Conservation (phyloP, 2,113 vertebrate species). For the Colistium nudipinnis region DNA sequence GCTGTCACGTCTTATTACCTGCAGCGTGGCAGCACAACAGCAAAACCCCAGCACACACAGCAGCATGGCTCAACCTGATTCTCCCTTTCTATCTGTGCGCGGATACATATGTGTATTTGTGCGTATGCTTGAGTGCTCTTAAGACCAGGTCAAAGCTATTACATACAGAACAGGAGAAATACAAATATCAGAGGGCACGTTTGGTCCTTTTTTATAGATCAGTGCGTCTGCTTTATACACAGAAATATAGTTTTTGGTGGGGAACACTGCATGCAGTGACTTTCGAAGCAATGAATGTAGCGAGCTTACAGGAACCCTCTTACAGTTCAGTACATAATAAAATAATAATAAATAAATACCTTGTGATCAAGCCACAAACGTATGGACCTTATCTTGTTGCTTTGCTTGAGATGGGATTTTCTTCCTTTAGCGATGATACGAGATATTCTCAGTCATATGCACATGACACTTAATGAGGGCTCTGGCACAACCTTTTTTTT, state of each 20-base stretch:
- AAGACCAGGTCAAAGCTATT: not conserved
- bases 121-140: not conserved
- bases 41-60: conserved; percentile 11
- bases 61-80: conserved; percentile 5
- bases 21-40: conserved; percentile 1
- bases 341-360: not conserved
- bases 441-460: not conserved
- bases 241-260: not conserved
- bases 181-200: not conserved
- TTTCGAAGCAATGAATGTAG: too few species aligned
- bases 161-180: not conserved
- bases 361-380: not conserved
- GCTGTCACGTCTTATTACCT: conserved; percentile 59
- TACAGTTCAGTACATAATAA: too few species aligned
- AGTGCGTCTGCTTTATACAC: not conserved
- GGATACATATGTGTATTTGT: conserved; percentile 7
- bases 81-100: conserved; percentile 2
- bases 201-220: too few species aligned
- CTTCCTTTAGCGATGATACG: not conserved
- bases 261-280: not conserved
- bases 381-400: not conserved
- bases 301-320: too few species aligned
- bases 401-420: not conserved
- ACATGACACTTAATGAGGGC: not conserved
- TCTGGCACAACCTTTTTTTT: not conserved